Base-by-base conservation (phyloP, 2,113 vertebrate genomes). In the Trichomycterus rosablanca region DNA sequence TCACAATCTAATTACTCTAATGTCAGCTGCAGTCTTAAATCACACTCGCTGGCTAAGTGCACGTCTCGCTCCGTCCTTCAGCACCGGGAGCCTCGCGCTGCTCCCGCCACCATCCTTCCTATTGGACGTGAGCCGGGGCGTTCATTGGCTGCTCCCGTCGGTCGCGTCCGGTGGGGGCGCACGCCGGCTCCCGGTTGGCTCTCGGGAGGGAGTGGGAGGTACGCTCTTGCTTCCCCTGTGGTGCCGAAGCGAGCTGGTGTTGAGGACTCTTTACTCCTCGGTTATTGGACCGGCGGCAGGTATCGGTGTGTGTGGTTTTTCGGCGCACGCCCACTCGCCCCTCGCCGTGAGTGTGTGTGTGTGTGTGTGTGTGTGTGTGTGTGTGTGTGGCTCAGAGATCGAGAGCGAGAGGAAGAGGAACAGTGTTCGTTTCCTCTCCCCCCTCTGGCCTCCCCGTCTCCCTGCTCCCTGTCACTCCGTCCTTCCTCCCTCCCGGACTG, bases 391-490 rank as follows among this genome's bases (percentile, higher is more conserved):
- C 78, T 71, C 56, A 78, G 77, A 70, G 77, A 79, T 78, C 66
- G 44, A 67, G 81, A 67, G 66, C 55, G 62, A 74, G 71, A 69
- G 61, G 78, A 71, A 79, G 75, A 67, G 74, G 78, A 80, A 74
- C 71, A 62, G 72, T 73, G 75, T 79, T 77, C 72, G 75, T 79
- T 77, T 81, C 74, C 82, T 86, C 74, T 81, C 79, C 85, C 83
- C 86, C 83, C 77, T 85, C 77, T 76, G 78, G 83, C 84, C 80
- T 83, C 79, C 85, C 86, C 81, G 48, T 85, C 71, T 85, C 84
- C 84, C 82, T 81, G 82, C 78, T 88, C 85, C 86, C 75, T 82
- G 83, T 81, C 83, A 86, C 78, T 85, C 87, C 87, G 76, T 85
- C 83, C 83, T 73, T 67, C 67, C 63, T 70, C 73, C 75, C 64